A percentile compares a stretch with the other conserved stretches of the same genome.
Evolutionary conservation across 2,113 vertebrate species (phyloP).

Genomic region (Paralichthys olivaceus): DNA sequence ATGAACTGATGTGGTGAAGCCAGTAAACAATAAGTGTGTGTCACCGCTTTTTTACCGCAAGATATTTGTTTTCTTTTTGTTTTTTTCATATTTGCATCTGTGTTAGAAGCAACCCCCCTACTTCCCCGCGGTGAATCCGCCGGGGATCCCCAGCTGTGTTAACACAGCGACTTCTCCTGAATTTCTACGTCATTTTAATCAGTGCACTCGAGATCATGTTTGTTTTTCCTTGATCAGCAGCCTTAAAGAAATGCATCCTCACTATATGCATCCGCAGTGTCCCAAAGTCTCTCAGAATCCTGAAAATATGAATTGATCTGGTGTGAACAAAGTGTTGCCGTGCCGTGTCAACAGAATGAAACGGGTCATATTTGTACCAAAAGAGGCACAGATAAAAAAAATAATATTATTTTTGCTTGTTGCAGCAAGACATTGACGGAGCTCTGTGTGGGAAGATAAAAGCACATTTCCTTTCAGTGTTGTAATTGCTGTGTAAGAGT

Average conservation of each 20-base stretch:
- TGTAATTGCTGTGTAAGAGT: constrained; percentile 53
- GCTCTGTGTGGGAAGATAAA: constrained; percentile 43
- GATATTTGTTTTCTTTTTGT: too few species aligned
- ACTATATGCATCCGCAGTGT: too few species aligned
- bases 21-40: too few species aligned
- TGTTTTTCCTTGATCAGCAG: background rate
- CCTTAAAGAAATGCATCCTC: background rate
- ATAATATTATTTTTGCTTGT: constrained; percentile 21
- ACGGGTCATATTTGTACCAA: constrained; percentile 18
- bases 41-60: too few species aligned
- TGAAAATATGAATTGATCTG: background rate
- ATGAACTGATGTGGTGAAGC: constrained; percentile 27
- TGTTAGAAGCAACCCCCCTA: too few species aligned
- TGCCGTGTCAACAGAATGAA: background rate
- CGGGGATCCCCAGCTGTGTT: too few species aligned
- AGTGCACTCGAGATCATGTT: background rate
- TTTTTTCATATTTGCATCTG: too few species aligned
- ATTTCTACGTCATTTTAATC: constrained; percentile 16
- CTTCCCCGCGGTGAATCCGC: too few species aligned
- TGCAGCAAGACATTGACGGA: constrained; percentile 30
- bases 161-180: too few species aligned
- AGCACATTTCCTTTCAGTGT: constrained; percentile 37
- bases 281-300: background rate
- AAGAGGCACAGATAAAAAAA: constrained; percentile 21
- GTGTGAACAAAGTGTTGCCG: background rate